Evolutionary conservation across 2,797 vertebrate species (phyloP), one percentile per base, ranked within the genome.

Genomic region (Tenualosa thibaudeaui): DNA sequence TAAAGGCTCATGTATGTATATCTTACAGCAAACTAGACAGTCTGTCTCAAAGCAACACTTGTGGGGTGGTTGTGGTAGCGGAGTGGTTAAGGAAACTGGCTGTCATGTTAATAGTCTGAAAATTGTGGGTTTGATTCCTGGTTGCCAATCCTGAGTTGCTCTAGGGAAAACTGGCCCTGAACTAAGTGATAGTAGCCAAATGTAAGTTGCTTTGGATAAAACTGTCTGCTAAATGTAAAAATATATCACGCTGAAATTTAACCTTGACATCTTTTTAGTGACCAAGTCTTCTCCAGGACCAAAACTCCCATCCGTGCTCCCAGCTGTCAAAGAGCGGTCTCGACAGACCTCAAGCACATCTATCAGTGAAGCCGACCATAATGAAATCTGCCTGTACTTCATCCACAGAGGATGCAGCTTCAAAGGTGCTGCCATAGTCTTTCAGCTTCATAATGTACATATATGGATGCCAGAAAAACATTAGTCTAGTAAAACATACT

Each of bases 331-430:
- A 46, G 82, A 60, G 62, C 60, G 15, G 19, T 71, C 81, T 81
- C 85, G 24, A 81, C 68, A 88, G 81, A 51, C 17, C 5, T 89
- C 89, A 26, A 50, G 56, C 31, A 90, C 85, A 87, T 53, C 90
- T 2, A 43, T 54, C 75, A 92, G 82, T 71, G 92, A 95, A 53
- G 84, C 87, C 2, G 94, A 95, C 22, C 85, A 0, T 68, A 93
- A 94, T 53, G 96, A 97, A 86, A 97, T 98, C 91, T 98, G 97
- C 56, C 90, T 97, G 31, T 96, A 88, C 89, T 95, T 95, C 85
- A 83, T 97, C 68, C 94, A 94, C 88, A 93, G 86, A 86, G 88
- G 92, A 88, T 98, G 97, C 92, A 95, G 92, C 81, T 92, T 93
- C 89, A 95, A 94, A 89, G 96, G 97, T 96, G 88, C 84, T 6